These are phyloP conservation scores for Aplocera efformata DNA, from an alignment of 2,888 invertebrate genomes.

Conservation along the genomic window DNA sequence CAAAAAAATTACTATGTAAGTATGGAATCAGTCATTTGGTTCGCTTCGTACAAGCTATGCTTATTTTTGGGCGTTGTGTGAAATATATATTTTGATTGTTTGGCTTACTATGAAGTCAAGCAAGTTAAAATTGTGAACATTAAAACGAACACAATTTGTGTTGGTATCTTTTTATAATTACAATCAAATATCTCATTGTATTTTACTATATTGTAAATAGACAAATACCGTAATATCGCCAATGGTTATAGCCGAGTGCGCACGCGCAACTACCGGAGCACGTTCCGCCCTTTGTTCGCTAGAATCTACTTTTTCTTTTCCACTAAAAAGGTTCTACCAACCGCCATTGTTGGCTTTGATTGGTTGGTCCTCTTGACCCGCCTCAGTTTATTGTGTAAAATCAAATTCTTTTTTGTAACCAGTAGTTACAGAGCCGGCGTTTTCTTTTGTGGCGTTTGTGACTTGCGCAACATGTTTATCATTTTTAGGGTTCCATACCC, in stretches of 20 bases:
- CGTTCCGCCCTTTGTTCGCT: constrained; percentile 61
- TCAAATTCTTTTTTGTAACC: constrained; percentile 36
- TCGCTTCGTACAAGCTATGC: no score
- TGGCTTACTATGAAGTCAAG: no score
- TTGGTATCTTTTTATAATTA: background rate
- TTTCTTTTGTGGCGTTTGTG: constrained; percentile 32
- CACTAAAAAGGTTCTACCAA: constrained; percentile 48
- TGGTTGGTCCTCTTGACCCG: constrained; percentile 43
- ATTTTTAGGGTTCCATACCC: no score
- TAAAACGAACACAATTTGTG: no score
- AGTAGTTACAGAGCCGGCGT: constrained; percentile 28
- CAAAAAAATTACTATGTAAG: no score
- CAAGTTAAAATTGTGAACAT: no score
- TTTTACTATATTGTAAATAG: constrained; percentile 7
- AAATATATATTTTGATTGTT: no score
- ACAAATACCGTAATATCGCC: constrained; percentile 37
- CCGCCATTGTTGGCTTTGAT: constrained; percentile 57
- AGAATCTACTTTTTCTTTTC: constrained; percentile 47
- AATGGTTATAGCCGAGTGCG: constrained; percentile 35
- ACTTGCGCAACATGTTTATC: constrained; percentile 41
- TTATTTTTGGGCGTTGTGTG: no score
- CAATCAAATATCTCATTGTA: background rate
- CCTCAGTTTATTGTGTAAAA: constrained; percentile 46
- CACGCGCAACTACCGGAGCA: constrained; percentile 50
- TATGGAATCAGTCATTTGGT: no score